Percentiles rank a stretch among this genome's conserved stretches.
phyloP scores from a whole-genome alignment of 2,888 invertebrate species.

The Blastobasis lacticolella region DNA sequence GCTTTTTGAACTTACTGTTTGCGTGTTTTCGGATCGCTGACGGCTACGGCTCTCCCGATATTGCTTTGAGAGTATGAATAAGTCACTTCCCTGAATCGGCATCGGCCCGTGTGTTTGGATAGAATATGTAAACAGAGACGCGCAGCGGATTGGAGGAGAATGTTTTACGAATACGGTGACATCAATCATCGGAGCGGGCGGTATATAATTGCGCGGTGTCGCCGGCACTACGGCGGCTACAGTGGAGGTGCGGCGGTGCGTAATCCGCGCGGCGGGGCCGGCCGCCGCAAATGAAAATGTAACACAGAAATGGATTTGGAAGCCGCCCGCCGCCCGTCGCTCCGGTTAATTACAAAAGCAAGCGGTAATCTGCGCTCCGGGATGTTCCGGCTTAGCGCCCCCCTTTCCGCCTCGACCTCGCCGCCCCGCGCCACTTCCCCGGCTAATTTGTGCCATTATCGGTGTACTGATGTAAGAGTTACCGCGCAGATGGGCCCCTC shows the following conservation, averaged over 20 bases:
- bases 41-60: constrained; percentile 60
- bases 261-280: constrained; percentile 54
- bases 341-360: constrained; percentile 75
- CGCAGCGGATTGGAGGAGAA: constrained; percentile 33
- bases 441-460: constrained; percentile 75
- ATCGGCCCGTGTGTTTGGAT: constrained; percentile 42
- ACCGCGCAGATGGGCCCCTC: constrained; percentile 66
- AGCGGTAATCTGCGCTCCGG: constrained; percentile 75
- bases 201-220: constrained; percentile 27
- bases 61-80: constrained; percentile 68
- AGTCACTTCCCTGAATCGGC: constrained; percentile 58
- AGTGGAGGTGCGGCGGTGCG: constrained; percentile 1
- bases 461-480: constrained; percentile 75
- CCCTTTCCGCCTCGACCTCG: constrained; percentile 28
- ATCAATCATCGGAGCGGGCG: constrained; percentile 22
- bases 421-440: constrained; percentile 62
- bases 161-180: constrained; percentile 23
- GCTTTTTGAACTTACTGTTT: constrained; percentile 72
- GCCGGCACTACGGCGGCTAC: constrained; percentile 24
- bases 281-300: constrained; percentile 73
- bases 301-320: constrained; percentile 75
- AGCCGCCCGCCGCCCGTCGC: constrained; percentile 72
- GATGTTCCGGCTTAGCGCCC: constrained; percentile 74
- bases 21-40: constrained; percentile 72
- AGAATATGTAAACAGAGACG: constrained; percentile 44